phyloP scores from a whole-genome alignment of 92 coral and sea anemone species.

The Pocillopora grandis region DNA sequence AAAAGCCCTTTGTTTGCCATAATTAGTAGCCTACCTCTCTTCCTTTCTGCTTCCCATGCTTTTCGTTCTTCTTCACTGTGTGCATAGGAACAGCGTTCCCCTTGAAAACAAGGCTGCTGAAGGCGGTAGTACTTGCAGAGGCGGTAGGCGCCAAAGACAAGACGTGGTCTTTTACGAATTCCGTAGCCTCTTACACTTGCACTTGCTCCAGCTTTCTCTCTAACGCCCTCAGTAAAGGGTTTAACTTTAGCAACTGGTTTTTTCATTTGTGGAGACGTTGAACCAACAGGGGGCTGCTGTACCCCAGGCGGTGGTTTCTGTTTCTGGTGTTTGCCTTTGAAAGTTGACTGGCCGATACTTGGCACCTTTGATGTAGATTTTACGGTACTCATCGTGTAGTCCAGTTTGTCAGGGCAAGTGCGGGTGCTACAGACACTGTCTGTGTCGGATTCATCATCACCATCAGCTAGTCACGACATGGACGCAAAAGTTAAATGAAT shows the following conservation, averaged over 20 bases:
- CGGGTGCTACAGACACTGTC: constrained; percentile 25
- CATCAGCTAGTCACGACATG: too few relatives aligned
- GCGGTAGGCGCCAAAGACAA: not conserved
- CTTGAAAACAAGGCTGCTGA: constrained; percentile 10
- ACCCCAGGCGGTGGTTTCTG: not conserved
- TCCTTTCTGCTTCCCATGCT: constrained; percentile 35
- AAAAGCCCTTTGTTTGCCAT: not conserved
- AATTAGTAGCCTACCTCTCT: constrained; percentile 5
- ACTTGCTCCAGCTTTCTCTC: not conserved
- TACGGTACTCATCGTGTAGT: not conserved
- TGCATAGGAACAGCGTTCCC: constrained; percentile 16
- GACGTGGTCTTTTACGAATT: constrained; percentile 20
- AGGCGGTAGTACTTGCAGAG: constrained; percentile 7
- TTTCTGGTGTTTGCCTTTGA: not conserved
- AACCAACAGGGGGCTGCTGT: not conserved
- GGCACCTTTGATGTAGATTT: constrained; percentile 10
- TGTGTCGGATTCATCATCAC: constrained; percentile 26
- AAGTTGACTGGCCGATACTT: not conserved
- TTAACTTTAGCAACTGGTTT: not conserved
- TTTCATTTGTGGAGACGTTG: not conserved
- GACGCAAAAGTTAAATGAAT: too few relatives aligned
- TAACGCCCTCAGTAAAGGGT: not conserved
- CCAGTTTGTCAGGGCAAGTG: constrained; percentile 20
- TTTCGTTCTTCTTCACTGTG: constrained; percentile 25
- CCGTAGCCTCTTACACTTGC: not conserved